A percentile compares a stretch with the other conserved stretches of the same genome.
Evolutionary conservation across 1,140 invertebrate genomes (phyloP).

Genomic region (Orius insidiosus): DNA sequence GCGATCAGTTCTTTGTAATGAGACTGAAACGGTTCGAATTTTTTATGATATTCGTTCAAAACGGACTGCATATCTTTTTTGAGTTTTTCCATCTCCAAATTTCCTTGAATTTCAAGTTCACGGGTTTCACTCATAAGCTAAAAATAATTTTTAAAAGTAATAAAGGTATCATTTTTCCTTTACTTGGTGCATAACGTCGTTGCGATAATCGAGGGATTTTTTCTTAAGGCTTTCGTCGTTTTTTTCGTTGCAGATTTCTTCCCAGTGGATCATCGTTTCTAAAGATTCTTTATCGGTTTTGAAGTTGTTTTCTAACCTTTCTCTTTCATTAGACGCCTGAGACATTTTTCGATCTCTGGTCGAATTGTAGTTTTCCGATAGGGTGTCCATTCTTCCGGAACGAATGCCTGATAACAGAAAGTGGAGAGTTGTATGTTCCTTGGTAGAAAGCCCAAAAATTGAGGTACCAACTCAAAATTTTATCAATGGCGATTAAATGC

Average conservation of each 20-base stretch:
- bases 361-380: slow-evolving; percentile 8
- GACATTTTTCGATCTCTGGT: slow-evolving; percentile 6
- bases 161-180: background rate
- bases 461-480: slow-evolving; percentile 38
- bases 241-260: slow-evolving; percentile 16
- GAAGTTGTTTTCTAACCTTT: background rate
- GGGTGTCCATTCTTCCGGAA: background rate
- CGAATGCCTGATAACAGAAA: slow-evolving; percentile 8
- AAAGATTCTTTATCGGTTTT: slow-evolving; percentile 2
- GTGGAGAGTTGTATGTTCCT: slow-evolving; percentile 11
- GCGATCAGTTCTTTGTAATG: slow-evolving; percentile 28
- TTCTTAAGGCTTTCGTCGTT: slow-evolving; percentile 14
- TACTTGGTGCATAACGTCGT: slow-evolving; percentile 3
- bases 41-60: slow-evolving; percentile 23
- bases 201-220: background rate
- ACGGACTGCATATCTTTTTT: slow-evolving; percentile 14
- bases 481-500: slow-evolving; percentile 46
- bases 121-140: slow-evolving; percentile 19
- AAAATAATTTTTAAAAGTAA: background rate
- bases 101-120: slow-evolving; percentile 13
- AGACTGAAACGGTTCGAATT: slow-evolving; percentile 24
- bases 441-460: too few species aligned
- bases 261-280: slow-evolving; percentile 23
- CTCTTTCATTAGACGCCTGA: background rate
- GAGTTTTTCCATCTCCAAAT: slow-evolving; percentile 10